Base-by-base conservation (phyloP, 2,797 vertebrate genomes). In the Enteromius mattozi region DNA sequence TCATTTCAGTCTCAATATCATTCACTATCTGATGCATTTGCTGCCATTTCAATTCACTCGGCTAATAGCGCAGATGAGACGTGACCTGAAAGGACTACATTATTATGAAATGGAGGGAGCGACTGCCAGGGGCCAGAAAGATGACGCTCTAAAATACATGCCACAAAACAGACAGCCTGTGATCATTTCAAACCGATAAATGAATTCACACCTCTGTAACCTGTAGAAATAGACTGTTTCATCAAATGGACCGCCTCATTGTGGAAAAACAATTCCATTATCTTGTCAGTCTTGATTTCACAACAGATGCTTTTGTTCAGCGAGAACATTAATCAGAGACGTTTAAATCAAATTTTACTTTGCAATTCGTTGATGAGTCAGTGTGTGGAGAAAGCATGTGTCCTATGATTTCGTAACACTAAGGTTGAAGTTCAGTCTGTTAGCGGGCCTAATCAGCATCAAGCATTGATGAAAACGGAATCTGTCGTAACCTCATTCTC, bases 361-460 rank as follows among this genome's bases (percentile, higher is more conserved):
- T 12, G 61, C 33, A 33, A 35, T 71, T 17, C 3, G 10, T 70
- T 84, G 24, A 69, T 35, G 37, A 59, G 17, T 17, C 13, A 47
- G 19, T 71, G 16, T 27, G 9, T 47, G 27, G 61, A 68, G 37
- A 49, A 70, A 72, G 45, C 21, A 10, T 13, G 45, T 17, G 8
- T 30, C 10, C n/a, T 24, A 5, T 59, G 74, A 51, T 72, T 27
- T 45, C 21, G 2, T 65, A 79, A 86, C 33, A 51, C 49, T 30
- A 21, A 24, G 54, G 56, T 72, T 78, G 70, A 82, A 72, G 68
- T 78, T 42, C 12, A 51, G n/a, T 78, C 56, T 30, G 93, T 93
- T 89, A 94, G 91, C 86, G 90, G 92, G 83, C 16, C 30, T 75
- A 82, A 82, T 82, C 80, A 82, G 56, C 93, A 93, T 63, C 93